Percentiles rank a stretch among this genome's conserved stretches.
These are phyloP conservation scores for Dicyrtoma fusca DNA, from an alignment of 2,888 invertebrate species.

Conservation along the genomic window DNA sequence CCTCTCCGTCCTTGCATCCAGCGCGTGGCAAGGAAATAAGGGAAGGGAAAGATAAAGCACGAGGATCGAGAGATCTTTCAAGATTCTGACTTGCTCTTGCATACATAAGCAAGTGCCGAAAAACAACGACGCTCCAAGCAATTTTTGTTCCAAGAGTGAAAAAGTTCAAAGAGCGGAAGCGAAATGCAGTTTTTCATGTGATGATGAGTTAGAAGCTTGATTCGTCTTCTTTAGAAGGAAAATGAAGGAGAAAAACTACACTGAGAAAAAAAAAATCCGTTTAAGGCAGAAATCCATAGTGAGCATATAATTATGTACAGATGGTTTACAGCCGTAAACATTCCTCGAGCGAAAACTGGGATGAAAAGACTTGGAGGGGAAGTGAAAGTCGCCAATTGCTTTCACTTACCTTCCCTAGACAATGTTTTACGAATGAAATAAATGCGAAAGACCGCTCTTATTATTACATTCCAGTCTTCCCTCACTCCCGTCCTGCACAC, in stretches of 20 bases:
- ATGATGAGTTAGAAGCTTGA: conserved; percentile 13
- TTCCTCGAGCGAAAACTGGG: not conserved
- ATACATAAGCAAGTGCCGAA: not conserved
- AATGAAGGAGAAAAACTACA: conserved; percentile 19
- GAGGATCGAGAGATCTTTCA: not conserved
- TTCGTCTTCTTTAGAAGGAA: conserved; percentile 25
- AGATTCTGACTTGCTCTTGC: not conserved
- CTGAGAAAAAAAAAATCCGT: not conserved
- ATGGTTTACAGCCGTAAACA: too few relatives aligned
- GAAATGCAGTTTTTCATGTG: conserved; percentile 2
- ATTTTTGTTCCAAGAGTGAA: not conserved
- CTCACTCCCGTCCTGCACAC: too few relatives aligned
- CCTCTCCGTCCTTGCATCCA: not conserved
- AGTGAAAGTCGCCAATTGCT: not conserved
- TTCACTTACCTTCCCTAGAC: conserved; percentile 17
- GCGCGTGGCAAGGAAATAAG: not conserved
- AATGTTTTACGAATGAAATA: conserved; percentile 1
- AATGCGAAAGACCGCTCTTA: not conserved
- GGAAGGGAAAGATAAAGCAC: conserved; percentile 7
- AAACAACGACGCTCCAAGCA: conserved; percentile 3
- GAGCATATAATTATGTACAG: too few relatives aligned
- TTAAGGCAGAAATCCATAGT: too few relatives aligned
- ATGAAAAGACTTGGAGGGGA: not conserved
- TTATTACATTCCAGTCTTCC: conserved; percentile 19
- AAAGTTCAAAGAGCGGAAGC: conserved; percentile 24